Evolutionary conservation across 2,113 vertebrate species (phyloP), one percentile per base, ranked within the genome.

Genomic region (Plestiodon gilberti): DNA sequence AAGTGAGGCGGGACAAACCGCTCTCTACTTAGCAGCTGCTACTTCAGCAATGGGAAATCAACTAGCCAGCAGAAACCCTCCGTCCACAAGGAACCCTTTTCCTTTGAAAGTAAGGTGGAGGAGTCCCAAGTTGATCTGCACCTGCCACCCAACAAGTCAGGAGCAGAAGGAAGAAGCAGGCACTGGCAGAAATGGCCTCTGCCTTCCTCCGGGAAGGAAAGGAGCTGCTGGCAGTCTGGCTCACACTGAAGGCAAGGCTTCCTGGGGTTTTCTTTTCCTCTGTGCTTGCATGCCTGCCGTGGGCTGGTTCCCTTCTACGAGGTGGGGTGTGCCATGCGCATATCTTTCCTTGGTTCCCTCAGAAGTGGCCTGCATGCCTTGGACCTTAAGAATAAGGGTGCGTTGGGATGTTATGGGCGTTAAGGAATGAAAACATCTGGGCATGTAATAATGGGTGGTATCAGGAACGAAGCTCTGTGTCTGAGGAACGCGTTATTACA

Each of bases 201-300:
- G 22, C 11, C 48, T 70, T 40, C 43, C 18, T 69, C 33, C 33
- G n/a, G 64, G 48, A 57, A 76, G 11, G 48, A 76, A 70, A 30
- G 61, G 33, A 43, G 23, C 43, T 57, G 23, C 43, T 57, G 43
- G 18, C 70, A 43, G 15, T 43, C 22, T 48, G 61, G 33, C 5
- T 81, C 70, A n/a, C 61, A 43, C 69, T 74, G 30, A 84, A 81
- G 61, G 82, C 77, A 88, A 88, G 87, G 33, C 33, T 76, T 28
- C 38, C 35, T 48, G 52, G 22, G 7, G 9, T 70, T 70, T 78
- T 78, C 20, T 83, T 78, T 59, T 62, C 23, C 52, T 75, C 38
- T 23, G 4, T 64, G 23, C 14, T 33, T 71, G 14, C 71, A 61
- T 70, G 62, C 11, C 20, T 73, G 55, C 15, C 48, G 35, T 64